phyloP scores from a whole-genome alignment of 2,113 vertebrate genomes.

The Macroglossus sobrinus region DNA sequence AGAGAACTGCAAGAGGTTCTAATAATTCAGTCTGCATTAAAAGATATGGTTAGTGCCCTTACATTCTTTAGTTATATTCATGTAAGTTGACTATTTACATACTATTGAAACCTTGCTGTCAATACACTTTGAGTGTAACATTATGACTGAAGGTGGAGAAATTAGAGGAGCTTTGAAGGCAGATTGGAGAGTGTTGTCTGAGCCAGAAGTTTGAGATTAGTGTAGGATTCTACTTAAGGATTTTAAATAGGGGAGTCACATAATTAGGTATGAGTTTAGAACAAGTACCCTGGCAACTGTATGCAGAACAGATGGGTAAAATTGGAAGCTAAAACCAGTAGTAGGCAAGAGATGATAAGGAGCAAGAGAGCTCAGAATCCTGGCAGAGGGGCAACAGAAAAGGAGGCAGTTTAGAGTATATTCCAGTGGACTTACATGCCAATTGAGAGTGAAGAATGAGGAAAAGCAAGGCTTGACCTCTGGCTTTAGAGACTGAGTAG shows the following conservation, averaged over 20 bases:
- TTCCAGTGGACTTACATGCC: not conserved
- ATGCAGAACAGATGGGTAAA: not conserved
- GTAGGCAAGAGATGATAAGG: not conserved
- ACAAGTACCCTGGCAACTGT: not conserved
- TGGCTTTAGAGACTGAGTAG: not conserved
- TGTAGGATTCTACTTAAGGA: not conserved
- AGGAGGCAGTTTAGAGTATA: not conserved
- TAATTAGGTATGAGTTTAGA: not conserved
- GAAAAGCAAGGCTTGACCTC: not conserved
- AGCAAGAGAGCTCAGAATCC: not conserved
- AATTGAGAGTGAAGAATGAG: not conserved
- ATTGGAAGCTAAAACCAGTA: not conserved
- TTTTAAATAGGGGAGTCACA: not conserved
- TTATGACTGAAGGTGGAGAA: not conserved
- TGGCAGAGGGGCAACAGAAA: not conserved
- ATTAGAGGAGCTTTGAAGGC: not conserved
- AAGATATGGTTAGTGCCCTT: not conserved
- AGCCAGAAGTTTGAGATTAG: not conserved
- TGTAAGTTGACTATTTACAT: not conserved
- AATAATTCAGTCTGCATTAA: not conserved
- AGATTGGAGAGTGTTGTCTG: not conserved
- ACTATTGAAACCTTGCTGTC: not conserved
- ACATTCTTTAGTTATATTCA: not conserved
- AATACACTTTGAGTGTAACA: not conserved
- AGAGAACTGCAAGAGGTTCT: not conserved